Evolutionary conservation across 2,797 vertebrate species (phyloP).

Genomic region (Mus spretus): DNA sequence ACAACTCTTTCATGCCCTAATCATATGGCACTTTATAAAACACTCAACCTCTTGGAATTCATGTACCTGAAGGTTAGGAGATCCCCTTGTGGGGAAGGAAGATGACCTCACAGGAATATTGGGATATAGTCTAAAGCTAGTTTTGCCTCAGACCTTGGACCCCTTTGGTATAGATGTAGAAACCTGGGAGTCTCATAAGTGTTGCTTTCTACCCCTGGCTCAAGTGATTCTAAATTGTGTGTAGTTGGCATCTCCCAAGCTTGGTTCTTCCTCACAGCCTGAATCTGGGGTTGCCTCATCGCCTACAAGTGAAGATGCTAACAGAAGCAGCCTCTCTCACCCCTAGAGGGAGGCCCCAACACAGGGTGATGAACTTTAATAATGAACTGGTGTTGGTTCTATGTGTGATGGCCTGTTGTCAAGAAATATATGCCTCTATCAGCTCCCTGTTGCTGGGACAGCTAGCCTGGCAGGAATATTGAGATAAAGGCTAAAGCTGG

Average conservation of each 20-base stretch:
- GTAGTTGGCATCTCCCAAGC: too few relatives aligned
- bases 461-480: constrained; percentile 96
- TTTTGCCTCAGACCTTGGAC: background rate
- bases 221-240: background rate
- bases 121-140: too few relatives aligned
- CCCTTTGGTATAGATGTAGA: constrained; percentile 74
- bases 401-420: constrained; percentile 86
- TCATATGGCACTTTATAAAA: constrained; percentile 70
- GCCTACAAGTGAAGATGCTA: constrained; percentile 80
- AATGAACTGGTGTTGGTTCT: constrained; percentile 86
- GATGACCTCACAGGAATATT: background rate
- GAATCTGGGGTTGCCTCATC: background rate
- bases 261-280: constrained; percentile 77
- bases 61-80: constrained; percentile 68
- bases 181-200: constrained; percentile 95
- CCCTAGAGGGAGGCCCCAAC: constrained; percentile 89
- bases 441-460: constrained; percentile 95
- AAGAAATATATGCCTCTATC: constrained; percentile 88
- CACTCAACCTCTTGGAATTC: constrained; percentile 76
- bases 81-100: constrained; percentile 63
- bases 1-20: constrained; percentile 59
- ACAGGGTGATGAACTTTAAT: constrained; percentile 89
- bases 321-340: constrained; percentile 91
- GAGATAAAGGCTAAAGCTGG: constrained; percentile 94
- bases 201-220: constrained; percentile 95